Conservation (phyloP, 2,113 vertebrate species). For the Brachyhypopomus gauderio region DNA sequence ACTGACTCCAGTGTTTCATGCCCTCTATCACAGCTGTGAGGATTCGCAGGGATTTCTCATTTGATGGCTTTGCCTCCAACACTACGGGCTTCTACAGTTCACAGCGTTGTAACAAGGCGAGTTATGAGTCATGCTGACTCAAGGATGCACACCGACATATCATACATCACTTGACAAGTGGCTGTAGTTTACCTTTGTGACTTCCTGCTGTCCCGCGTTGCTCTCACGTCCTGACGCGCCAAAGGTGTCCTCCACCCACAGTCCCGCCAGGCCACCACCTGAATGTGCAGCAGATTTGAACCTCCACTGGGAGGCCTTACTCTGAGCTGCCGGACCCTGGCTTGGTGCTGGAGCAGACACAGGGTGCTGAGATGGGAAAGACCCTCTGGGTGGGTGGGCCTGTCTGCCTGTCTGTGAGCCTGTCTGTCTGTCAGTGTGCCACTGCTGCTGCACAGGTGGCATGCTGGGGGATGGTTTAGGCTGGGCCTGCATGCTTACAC, state of each 20-base stretch:
- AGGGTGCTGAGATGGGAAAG: constrained; percentile 51
- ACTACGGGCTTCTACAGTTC: constrained; percentile 64
- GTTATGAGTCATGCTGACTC: not conserved
- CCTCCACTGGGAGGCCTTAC: constrained; percentile 62
- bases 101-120: constrained; percentile 11
- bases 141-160: not conserved
- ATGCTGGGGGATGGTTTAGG: constrained; percentile 30
- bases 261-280: constrained; percentile 28
- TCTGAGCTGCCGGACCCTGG: constrained; percentile 37
- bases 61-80: constrained; percentile 66
- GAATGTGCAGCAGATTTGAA: constrained; percentile 54
- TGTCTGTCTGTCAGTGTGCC: too few species aligned
- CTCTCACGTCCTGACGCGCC: constrained; percentile 9
- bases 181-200: not conserved
- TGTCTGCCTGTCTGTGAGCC: too few species aligned
- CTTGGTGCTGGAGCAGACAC: constrained; percentile 38
- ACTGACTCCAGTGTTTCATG: constrained; percentile 91
- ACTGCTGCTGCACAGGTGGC: constrained; percentile 57
- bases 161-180: too few species aligned
- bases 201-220: constrained; percentile 33
- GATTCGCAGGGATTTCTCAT: constrained; percentile 83
- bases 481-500: constrained; percentile 48
- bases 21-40: constrained; percentile 86
- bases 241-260: constrained; percentile 44
- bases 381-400: constrained; percentile 23